phyloP scores from a whole-genome alignment of 2,113 vertebrate genomes.

The Phalacrocorax pelagicus region DNA sequence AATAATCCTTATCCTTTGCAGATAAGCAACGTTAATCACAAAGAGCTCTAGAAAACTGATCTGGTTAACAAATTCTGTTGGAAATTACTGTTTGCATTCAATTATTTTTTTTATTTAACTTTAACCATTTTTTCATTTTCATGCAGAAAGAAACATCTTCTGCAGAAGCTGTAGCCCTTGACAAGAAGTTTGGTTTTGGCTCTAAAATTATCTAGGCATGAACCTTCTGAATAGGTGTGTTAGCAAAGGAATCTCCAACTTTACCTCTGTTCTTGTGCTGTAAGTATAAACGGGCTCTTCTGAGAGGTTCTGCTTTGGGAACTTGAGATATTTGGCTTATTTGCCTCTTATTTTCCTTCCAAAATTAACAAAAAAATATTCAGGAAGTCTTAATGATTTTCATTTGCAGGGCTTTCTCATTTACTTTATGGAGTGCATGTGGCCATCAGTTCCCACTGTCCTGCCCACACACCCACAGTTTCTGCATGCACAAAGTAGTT shows the following conservation, averaged over 20 bases:
- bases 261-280: neutral
- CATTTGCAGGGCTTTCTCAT: neutral
- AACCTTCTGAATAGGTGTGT: neutral
- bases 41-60: neutral
- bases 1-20: neutral
- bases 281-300: neutral
- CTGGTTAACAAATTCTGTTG: neutral
- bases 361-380: neutral
- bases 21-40: neutral
- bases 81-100: neutral
- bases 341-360: neutral
- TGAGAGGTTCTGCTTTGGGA: neutral
- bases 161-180: neutral
- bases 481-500: neutral
- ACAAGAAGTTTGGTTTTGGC: neutral
- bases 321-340: neutral
- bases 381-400: neutral
- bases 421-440: neutral
- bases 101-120: neutral
- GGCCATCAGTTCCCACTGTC: neutral
- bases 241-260: neutral
- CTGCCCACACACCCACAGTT: neutral
- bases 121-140: neutral
- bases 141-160: neutral
- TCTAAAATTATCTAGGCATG: neutral